A percentile compares a stretch with the other conserved stretches of the same genome.
Evolutionary conservation across 2,113 vertebrate genomes (phyloP).

Genomic region (Stigmatopora nigra): DNA sequence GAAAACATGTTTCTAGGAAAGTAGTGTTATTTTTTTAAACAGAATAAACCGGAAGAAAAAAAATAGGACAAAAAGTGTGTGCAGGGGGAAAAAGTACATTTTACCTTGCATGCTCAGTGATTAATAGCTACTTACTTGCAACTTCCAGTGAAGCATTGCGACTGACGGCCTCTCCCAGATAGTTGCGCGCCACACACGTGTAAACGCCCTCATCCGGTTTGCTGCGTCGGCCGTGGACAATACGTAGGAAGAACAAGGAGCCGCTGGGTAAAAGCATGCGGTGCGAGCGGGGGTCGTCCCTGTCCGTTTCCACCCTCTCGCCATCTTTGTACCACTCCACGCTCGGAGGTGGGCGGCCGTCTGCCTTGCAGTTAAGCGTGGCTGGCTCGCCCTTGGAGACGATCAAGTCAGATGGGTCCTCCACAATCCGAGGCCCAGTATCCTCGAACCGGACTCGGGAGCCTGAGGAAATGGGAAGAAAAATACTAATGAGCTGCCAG

Average conservation of each 20-base stretch:
- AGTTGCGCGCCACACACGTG: constrained; percentile 90
- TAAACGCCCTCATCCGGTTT: constrained; percentile 93
- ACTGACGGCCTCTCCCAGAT: constrained; percentile 89
- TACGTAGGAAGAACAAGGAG: constrained; percentile 92
- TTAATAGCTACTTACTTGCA: constrained; percentile 77
- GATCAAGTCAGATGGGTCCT: constrained; percentile 68
- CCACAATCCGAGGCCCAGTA: constrained; percentile 74
- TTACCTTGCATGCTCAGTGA: background rate
- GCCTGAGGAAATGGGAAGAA: constrained; percentile 33
- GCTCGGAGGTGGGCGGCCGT: constrained; percentile 60
- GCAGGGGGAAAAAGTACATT: too few species aligned
- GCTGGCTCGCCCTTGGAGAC: constrained; percentile 73
- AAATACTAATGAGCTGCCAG: too few species aligned
- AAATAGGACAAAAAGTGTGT: too few species aligned
- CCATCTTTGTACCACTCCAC: constrained; percentile 94
- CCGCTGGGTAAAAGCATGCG: constrained; percentile 97
- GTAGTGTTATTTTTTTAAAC: too few species aligned
- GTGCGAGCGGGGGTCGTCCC: constrained; percentile 89
- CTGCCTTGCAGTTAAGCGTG: constrained; percentile 73
- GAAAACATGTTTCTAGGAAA: too few species aligned
- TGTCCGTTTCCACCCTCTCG: constrained; percentile 89
- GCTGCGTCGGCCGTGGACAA: constrained; percentile 89
- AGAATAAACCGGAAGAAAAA: too few species aligned
- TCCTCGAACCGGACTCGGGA: constrained; percentile 75
- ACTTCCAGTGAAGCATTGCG: constrained; percentile 93